Percentiles rank a stretch among this genome's conserved stretches.
Evolutionary conservation across 2,113 vertebrate species (phyloP).

Genomic region (Geococcyx californianus): DNA sequence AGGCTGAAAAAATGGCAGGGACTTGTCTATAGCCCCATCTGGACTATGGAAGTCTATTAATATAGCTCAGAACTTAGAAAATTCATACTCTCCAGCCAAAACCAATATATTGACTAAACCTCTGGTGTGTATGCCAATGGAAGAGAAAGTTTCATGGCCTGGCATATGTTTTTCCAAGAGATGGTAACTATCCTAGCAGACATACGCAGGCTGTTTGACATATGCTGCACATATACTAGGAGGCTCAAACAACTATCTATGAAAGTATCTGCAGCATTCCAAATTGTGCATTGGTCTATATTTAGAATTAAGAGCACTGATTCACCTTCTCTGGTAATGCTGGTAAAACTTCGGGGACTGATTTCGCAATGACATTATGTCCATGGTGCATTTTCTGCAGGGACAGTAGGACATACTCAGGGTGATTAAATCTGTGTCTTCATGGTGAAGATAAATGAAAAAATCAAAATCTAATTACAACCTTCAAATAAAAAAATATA

Average conservation of each 20-base stretch:
- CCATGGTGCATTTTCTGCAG: not conserved
- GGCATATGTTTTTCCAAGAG: slow-evolving; percentile 23
- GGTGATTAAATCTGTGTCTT: not conserved
- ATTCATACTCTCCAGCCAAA: not conserved
- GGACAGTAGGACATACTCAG: not conserved
- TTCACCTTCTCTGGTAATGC: not conserved
- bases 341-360: not conserved
- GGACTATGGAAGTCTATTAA: not conserved
- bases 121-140: not conserved
- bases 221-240: not conserved
- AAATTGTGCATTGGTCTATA: not conserved
- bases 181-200: not conserved
- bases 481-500: not conserved
- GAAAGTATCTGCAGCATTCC: not conserved
- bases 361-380: not conserved
- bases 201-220: slow-evolving; percentile 12
- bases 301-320: not conserved
- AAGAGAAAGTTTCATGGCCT: slow-evolving; percentile 6
- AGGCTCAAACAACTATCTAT: not conserved
- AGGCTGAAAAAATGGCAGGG: not conserved
- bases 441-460: not conserved
- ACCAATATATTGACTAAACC: slow-evolving; percentile 45
- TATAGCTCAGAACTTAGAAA: not conserved
- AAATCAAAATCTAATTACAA: not conserved
- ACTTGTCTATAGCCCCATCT: slow-evolving; percentile 10